phyloP scores from a whole-genome alignment of 2,888 invertebrate genomes.

The Rhagophthalmus giganteus region DNA sequence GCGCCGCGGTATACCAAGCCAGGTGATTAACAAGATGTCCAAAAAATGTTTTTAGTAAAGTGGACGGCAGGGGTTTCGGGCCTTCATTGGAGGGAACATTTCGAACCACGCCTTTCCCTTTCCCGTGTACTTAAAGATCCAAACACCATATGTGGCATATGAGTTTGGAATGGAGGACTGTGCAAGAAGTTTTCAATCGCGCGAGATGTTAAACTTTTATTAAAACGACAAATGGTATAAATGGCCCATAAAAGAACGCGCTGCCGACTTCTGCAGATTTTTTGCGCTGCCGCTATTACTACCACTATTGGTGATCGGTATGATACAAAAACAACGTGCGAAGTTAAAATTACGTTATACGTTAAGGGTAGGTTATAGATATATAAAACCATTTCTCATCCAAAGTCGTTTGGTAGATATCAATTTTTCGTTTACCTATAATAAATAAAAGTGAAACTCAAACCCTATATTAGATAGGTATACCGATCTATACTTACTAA shows the following conservation, averaged over 20 bases:
- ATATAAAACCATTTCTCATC: too few relatives aligned
- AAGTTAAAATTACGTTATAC: neutral
- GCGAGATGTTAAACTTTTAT: conserved; percentile 32
- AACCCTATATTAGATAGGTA: too few relatives aligned
- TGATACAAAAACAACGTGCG: neutral
- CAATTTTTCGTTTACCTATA: too few relatives aligned
- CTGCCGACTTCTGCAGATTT: conserved; percentile 24
- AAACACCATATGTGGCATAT: conserved; percentile 49
- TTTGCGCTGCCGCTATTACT: conserved; percentile 1
- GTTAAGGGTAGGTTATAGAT: too few relatives aligned
- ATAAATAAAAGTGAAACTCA: too few relatives aligned
- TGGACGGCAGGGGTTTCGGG: conserved; percentile 36
- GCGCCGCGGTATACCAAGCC: conserved; percentile 45
- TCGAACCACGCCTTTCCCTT: conserved; percentile 31
- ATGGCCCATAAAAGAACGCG: conserved; percentile 32
- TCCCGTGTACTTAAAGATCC: conserved; percentile 23
- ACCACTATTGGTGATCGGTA: neutral
- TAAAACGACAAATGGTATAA: conserved; percentile 35
- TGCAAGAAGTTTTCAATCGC: conserved; percentile 33
- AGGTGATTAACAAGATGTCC: conserved; percentile 52
- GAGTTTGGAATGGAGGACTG: conserved; percentile 39
- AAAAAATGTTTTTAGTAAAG: conserved; percentile 43
- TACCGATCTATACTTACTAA: too few relatives aligned
- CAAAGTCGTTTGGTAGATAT: too few relatives aligned
- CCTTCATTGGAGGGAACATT: conserved; percentile 33